Conservation (phyloP, 1,140 invertebrate genomes). For the Brachionus calyciflorus region DNA sequence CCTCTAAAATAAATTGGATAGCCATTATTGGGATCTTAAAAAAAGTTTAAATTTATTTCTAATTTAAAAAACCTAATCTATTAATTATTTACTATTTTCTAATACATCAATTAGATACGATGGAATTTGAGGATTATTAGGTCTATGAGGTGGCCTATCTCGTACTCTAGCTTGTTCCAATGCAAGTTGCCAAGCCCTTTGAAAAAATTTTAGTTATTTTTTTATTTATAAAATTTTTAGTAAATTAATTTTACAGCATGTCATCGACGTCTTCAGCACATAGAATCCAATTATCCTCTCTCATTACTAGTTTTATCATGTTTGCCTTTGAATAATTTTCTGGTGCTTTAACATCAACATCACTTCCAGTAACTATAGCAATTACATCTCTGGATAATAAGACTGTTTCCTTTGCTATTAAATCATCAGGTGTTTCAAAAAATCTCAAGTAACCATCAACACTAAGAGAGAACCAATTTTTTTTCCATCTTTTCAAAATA, state of each 20-base stretch:
- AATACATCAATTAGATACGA: conserved; percentile 38
- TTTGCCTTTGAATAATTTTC: not conserved
- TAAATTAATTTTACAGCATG: conserved; percentile 24
- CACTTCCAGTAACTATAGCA: not conserved
- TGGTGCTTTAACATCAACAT: conserved; percentile 10
- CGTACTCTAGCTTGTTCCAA: conserved; percentile 39
- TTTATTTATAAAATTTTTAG: no score
- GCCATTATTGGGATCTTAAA: conserved; percentile 35
- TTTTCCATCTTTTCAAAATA: conserved; percentile 41
- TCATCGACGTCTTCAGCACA: conserved; percentile 44
- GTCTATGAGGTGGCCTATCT: not conserved
- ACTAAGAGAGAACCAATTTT: conserved; percentile 37
- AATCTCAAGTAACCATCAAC: conserved; percentile 26
- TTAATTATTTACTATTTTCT: not conserved
- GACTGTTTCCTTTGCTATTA: conserved; percentile 29
- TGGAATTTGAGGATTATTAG: conserved; percentile 21
- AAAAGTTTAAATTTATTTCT: not conserved
- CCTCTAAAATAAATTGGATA: conserved; percentile 45
- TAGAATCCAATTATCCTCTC: conserved; percentile 26
- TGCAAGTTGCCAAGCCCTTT: conserved; percentile 41
- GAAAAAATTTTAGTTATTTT: not conserved
- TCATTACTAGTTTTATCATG: conserved; percentile 26
- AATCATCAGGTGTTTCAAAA: conserved; percentile 17
- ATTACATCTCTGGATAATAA: conserved; percentile 23
- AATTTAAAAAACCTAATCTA: not conserved